Percentiles rank a stretch among this genome's conserved stretches.
Conservation (phyloP, 2,113 vertebrate species). For the Tonatia bakeri region DNA sequence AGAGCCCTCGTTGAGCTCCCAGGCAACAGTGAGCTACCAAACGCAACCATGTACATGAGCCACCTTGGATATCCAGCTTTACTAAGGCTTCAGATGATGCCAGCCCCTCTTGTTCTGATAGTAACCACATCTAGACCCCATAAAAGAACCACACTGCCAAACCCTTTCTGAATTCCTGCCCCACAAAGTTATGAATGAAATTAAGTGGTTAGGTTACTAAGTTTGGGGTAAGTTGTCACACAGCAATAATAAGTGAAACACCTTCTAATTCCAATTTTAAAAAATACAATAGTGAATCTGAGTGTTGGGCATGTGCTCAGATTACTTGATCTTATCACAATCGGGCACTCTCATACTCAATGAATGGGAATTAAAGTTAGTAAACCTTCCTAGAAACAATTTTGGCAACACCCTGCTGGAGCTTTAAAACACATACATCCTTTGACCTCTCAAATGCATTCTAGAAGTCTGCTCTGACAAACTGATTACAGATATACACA, state of each 20-base stretch:
- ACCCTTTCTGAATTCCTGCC: not conserved
- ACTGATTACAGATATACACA: not conserved
- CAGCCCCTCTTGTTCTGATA: not conserved
- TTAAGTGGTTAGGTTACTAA: not conserved
- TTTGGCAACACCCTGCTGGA: not conserved
- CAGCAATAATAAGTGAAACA: not conserved
- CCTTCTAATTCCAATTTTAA: not conserved
- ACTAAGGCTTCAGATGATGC: not conserved
- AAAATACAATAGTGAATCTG: not conserved
- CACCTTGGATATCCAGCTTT: not conserved
- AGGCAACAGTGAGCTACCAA: not conserved
- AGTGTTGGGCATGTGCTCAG: not conserved
- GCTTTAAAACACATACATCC: not conserved
- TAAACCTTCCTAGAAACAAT: not conserved
- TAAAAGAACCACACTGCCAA: not conserved
- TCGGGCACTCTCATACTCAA: not conserved
- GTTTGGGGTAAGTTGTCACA: not conserved
- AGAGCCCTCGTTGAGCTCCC: not conserved
- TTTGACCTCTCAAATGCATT: not conserved
- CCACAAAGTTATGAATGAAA: not conserved
- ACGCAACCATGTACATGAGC: not conserved
- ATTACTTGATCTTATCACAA: not conserved
- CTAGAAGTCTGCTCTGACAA: not conserved
- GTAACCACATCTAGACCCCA: not conserved
- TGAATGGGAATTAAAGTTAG: not conserved